Base-by-base conservation (phyloP, 2,113 vertebrate species). In the Oncorhynchus nerka region DNA sequence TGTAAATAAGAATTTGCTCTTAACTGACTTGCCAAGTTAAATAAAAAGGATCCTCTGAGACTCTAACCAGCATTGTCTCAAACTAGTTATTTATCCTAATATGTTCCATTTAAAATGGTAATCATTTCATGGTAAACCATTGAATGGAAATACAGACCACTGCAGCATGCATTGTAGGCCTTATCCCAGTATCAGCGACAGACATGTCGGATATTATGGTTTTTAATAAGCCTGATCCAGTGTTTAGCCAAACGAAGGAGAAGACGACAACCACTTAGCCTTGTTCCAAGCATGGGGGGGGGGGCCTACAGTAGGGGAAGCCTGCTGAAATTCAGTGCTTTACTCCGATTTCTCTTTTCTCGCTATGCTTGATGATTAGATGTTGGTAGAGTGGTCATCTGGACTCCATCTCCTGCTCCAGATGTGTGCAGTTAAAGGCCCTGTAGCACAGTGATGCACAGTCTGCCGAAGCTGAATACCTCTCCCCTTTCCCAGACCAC, bases 371-470 rank as follows among this genome's bases (percentile, higher is more conserved):
- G 70, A 55, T 78, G 81, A 85, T 84, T 81, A 76, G 70, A 83
- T 75, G 68, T 83, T 85, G 81, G 57, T 13, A 20, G 64, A 80
- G 67, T 75, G 62, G 81, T 83, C 73, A 82, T 45, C 39, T 45
- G 81, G 85, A 81, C 79, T 83, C 68, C 83, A 79, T 66, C 68
- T 78, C 89, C 81, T 85, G 83, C 78, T 81, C 89, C 91, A 93
- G 91, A 92, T 93, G 92, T 88, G 86, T 79, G 86, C 76, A 75
- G 82, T 75, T 84, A 85, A 75, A 73, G 79, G 82, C 91, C 89
- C 39, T 51, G 61, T 70, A 88, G 90, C 87, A 91, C 88, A 92
- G 88, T 92, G 85, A 90, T 89, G 82, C 91, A 89, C 90, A 93
- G 88, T 92, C 88, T 88, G 84, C 79, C 86, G 79, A 75, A 81